Percentiles rank a stretch among this genome's conserved stretches.
phyloP scores from a whole-genome alignment of 2,888 invertebrate genomes.

The Kryphioiulus occultus region DNA sequence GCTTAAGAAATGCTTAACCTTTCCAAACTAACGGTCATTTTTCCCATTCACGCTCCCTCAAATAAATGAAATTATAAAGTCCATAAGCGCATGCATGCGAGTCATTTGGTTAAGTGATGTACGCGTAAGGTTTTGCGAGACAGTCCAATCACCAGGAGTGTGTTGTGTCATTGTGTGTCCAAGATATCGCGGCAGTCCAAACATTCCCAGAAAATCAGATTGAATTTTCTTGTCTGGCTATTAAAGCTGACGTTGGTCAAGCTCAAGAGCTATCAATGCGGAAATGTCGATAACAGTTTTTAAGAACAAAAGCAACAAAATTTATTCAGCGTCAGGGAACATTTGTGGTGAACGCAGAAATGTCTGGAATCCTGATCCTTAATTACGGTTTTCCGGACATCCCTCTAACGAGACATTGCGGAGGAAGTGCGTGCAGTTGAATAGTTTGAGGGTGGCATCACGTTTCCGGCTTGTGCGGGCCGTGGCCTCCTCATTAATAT shows the following conservation, averaged over 20 bases:
- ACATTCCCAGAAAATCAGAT: background rate
- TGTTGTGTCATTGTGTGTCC: slow-evolving; percentile 1
- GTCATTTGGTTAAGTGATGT: background rate
- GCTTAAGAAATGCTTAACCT: background rate
- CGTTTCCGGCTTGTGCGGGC: background rate
- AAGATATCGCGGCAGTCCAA: background rate
- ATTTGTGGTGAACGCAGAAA: background rate
- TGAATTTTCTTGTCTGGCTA: background rate
- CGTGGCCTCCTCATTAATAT: background rate
- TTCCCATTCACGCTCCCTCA: background rate
- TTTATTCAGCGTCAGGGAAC: too few relatives aligned
- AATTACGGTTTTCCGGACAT: background rate
- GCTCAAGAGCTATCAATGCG: background rate
- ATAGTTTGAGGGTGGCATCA: background rate
- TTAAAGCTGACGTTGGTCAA: slow-evolving; percentile 14
- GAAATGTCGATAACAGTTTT: too few relatives aligned
- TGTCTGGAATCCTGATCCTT: background rate
- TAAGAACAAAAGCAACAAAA: too few relatives aligned
- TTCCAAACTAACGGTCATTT: background rate
- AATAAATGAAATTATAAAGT: background rate
- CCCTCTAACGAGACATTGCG: background rate
- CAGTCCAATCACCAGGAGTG: background rate
- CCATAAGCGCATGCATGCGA: background rate
- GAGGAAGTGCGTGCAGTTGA: too few relatives aligned
- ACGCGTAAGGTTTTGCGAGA: background rate